Evolutionary conservation across 2,888 invertebrate genomes (phyloP).

Genomic region (Agapostemon virescens): DNA sequence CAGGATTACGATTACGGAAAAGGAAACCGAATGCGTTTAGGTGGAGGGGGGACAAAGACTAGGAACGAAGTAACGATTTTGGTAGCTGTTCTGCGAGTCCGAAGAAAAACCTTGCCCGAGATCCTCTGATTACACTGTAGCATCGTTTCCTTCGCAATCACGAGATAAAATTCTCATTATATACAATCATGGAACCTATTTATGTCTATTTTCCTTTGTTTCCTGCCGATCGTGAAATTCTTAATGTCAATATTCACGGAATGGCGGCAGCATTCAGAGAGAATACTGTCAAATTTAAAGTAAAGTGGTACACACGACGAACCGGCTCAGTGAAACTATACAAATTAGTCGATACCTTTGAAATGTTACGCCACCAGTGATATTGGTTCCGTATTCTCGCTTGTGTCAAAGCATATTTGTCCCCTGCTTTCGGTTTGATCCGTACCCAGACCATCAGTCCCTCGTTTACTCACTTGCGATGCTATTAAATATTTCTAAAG

Average conservation of each 20-base stretch:
- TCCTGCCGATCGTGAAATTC: not conserved
- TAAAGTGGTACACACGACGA: not conserved
- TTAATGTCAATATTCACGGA: slow-evolving; percentile 6
- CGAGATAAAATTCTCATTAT: slow-evolving; percentile 4
- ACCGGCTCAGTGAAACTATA: not conserved
- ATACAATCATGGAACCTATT: not conserved
- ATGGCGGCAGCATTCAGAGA: not conserved
- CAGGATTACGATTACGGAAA: not conserved
- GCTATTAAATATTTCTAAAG: not conserved
- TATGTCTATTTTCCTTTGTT: not conserved
- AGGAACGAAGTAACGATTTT: not conserved
- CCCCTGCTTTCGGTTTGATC: not conserved
- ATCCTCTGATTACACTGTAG: not conserved
- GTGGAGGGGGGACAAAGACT: not conserved
- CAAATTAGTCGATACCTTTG: slow-evolving; percentile 5
- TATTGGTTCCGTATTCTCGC: not conserved
- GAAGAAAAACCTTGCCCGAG: not conserved
- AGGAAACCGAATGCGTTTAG: not conserved
- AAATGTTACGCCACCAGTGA: not conserved
- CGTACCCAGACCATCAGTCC: not conserved
- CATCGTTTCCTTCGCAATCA: not conserved
- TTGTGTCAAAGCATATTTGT: not conserved
- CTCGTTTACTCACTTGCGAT: not conserved
- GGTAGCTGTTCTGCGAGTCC: not conserved
- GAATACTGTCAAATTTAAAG: slow-evolving; percentile 16